A percentile compares a stretch with the other conserved stretches of the same genome.
These are phyloP conservation scores for Drosophila littoralis DNA, from an alignment of 1,140 invertebrate genomes.

Conservation along the genomic window DNA sequence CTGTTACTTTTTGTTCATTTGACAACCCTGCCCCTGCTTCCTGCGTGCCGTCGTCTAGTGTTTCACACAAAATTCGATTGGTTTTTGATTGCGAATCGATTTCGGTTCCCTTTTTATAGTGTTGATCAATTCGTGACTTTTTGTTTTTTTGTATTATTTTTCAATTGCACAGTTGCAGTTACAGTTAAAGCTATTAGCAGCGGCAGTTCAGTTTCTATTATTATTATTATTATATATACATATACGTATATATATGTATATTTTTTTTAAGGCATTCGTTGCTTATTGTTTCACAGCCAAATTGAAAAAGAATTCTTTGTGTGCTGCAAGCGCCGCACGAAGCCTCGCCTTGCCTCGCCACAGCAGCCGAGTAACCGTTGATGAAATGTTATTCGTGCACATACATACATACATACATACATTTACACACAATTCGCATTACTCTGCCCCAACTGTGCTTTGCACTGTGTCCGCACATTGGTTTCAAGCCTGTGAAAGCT, in stretches of 20 bases:
- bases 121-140: not conserved
- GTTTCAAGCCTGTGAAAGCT: conserved; percentile 16
- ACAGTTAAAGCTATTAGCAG: not conserved
- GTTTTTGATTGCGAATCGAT: conserved; percentile 6
- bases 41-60: conserved; percentile 10
- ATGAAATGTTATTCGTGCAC: conserved; percentile 29
- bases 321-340: conserved; percentile 63
- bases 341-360: conserved; percentile 42
- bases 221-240: not conserved
- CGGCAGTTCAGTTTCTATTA: not conserved
- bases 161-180: not conserved
- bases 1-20: conserved; percentile 13
- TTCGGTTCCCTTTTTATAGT: not conserved
- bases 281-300: conserved; percentile 79
- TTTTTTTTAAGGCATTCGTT: conserved; percentile 39
- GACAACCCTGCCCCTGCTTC: conserved; percentile 21
- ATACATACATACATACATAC: not conserved
- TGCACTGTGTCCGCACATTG: conserved; percentile 27
- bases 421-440: conserved; percentile 32
- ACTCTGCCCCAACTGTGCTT: conserved; percentile 17
- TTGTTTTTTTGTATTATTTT: not conserved
- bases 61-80: conserved; percentile 16
- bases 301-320: conserved; percentile 75
- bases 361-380: conserved; percentile 33
- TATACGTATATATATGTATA: too few relatives aligned